Base-by-base conservation (phyloP, 2,797 vertebrate species). In the Premnoplex brunnescens region DNA sequence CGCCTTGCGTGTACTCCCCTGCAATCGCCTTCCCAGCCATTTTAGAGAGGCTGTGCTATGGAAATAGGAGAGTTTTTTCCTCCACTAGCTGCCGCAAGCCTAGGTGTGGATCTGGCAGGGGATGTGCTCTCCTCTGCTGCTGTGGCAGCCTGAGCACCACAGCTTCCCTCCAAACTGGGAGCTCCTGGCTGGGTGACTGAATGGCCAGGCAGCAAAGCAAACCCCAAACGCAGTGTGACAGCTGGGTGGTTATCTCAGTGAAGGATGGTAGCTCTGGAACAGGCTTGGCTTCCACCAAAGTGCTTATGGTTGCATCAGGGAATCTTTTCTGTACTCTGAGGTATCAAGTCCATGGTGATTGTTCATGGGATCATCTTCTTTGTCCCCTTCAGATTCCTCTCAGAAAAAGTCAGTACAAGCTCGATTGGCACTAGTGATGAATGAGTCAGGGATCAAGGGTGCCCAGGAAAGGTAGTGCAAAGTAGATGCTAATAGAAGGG, bases 21-120 rank as follows among this genome's bases (percentile, higher is more conserved):
- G 59, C 63, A 86, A 10, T 46, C 1, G 3, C 27, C 85, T 91
- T 49, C 51, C 81, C 60, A 92, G 92, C 49, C 78, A 39, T 89
- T 91, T 96, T 76, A 56, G 49, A 63, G 71, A 93, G 44, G 60
- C 43, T 43, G 1, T 26, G 37, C 62, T 39, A 56, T 16, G 46
- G 92, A 95, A 85, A 74, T 44, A 10, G 0, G 17, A 46, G 34
- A 44, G 34, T 60, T 76, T 75, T 78, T 46, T 14, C 30, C 72
- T 67, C 49, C 39, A 5, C 12, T 24, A 48, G 43, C 37, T 78
- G 2, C 46, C 3, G 0, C 0, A 0, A 63, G 73, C 41, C 68
- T 83, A 4, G 0, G 21, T 0, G 0, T 41, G 71, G 51, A 43
- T 67, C 55, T 85, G 39, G 49, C 52, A 63, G 32, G 37, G 48